Base-by-base conservation (phyloP, 2,113 vertebrate species). In the Strigops habroptila region DNA sequence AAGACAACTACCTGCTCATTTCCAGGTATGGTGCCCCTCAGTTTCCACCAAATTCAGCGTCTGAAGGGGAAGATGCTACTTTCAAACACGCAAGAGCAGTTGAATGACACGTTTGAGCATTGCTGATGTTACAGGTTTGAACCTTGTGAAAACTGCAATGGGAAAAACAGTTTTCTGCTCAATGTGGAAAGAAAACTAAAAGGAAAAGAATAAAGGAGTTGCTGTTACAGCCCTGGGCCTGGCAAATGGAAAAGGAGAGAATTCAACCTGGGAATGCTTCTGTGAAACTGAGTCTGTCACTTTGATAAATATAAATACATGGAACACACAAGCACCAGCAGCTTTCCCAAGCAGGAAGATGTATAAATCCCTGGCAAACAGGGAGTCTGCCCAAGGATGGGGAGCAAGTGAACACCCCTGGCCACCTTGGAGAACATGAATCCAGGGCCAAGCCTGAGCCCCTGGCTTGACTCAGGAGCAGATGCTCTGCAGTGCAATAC, bases 41-140 rank as follows among this genome's bases (percentile, higher is more conserved):
- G 41, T 55, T 70, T 7, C 80, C 73, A 39, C 28, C 25, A 15
- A 25, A 44, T 4, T 9, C 55, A 24, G 83, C 15, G 12, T 43
- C 19, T 24, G 24, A 1, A 18, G 59, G 37, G 39, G 27, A 27
- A 9, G 55, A 37, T 7, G 27, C 30, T 25, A 0, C 51, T 60
- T 28, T 73, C 31, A 80, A 60, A 39, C 0, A 31, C 15, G 48
- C 27, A 55, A 19, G 18, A 82, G 46, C 18, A 49, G 51, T 1
- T 67, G 60, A 75, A 24, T 3, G 28, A 13, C 60, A 27, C 1
- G 1, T 4, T 59, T 16, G 19, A 28, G 28, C 4, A 0, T 0
- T 44, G 31, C 15, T 0, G 0, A 4, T 9, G 3, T 3, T 19
- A 8, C 0, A 33, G 44, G 23, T 18, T 60, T 53, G 44, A 69